These are phyloP conservation scores for Drosophila busckii DNA, from an alignment of 1,140 invertebrate genomes.

Conservation along the genomic window DNA sequence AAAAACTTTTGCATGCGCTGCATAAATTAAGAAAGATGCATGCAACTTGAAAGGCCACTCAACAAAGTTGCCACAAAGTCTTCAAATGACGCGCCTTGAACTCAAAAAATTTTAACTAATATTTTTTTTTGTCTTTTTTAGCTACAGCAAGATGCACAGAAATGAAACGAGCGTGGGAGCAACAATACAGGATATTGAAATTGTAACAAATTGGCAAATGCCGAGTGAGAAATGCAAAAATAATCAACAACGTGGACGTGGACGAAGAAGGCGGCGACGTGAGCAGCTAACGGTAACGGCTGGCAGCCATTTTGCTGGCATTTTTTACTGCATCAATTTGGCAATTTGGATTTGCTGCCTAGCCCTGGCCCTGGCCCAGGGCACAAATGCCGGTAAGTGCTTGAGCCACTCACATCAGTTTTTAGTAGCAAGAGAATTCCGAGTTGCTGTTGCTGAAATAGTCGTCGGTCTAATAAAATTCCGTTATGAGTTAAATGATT, in stretches of 20 bases:
- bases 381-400: constrained; percentile 69
- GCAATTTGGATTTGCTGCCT: constrained; percentile 60
- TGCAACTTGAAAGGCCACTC: constrained; percentile 19
- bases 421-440: no score
- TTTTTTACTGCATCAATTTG: constrained; percentile 46
- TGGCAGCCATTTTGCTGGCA: constrained; percentile 10
- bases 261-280: constrained; percentile 20
- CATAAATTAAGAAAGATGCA: constrained; percentile 62
- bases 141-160: constrained; percentile 46
- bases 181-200: constrained; percentile 10
- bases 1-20: constrained; percentile 41
- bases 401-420: no score
- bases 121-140: constrained; percentile 25
- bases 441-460: constrained; percentile 25
- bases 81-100: no score
- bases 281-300: background rate
- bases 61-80: no score
- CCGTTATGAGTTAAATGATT: constrained; percentile 62
- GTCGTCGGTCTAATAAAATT: constrained; percentile 75
- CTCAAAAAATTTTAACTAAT: background rate
- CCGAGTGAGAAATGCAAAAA: constrained; percentile 57
- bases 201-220: constrained; percentile 48
- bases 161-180: constrained; percentile 24
- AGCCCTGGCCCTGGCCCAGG: constrained; percentile 61
- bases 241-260: constrained; percentile 56